Evolutionary conservation across 2,888 invertebrate genomes (phyloP).

Genomic region (Folsomia candida): DNA sequence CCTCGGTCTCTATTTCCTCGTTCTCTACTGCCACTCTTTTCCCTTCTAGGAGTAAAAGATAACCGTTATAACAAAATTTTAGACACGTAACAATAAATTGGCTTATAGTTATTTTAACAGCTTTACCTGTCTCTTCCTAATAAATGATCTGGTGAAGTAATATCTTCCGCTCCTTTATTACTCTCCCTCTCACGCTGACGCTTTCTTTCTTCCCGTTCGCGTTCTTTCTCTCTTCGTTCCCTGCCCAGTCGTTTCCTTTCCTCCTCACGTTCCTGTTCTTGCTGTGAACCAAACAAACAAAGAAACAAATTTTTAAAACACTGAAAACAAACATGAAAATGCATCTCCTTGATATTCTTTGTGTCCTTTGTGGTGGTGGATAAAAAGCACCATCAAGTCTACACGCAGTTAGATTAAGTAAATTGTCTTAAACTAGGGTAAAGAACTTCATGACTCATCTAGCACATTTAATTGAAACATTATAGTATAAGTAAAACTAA

Average conservation of each 20-base stretch:
- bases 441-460: neutral
- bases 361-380: neutral
- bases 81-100: neutral
- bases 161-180: conserved; percentile 52
- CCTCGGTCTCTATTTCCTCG: conserved; percentile 53
- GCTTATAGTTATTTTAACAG: neutral
- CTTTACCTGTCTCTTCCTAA: conserved; percentile 26
- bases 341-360: neutral
- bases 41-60: neutral
- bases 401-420: too few species aligned
- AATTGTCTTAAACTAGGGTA: too few species aligned
- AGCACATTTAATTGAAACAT: neutral
- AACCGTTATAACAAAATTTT: neutral
- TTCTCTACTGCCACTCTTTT: conserved; percentile 48
- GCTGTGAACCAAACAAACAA: conserved; percentile 55
- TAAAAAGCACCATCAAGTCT: neutral
- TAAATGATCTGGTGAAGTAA: conserved; percentile 52
- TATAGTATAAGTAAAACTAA: neutral
- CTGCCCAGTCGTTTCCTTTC: conserved; percentile 55
- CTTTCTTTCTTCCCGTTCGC: conserved; percentile 55
- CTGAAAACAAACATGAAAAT: neutral
- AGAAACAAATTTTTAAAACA: neutral
- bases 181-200: conserved; percentile 50
- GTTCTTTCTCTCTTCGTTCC: conserved; percentile 53
- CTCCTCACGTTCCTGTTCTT: conserved; percentile 71